Base-by-base conservation (phyloP, 1,140 invertebrate species). In the Drosophila serrata region DNA sequence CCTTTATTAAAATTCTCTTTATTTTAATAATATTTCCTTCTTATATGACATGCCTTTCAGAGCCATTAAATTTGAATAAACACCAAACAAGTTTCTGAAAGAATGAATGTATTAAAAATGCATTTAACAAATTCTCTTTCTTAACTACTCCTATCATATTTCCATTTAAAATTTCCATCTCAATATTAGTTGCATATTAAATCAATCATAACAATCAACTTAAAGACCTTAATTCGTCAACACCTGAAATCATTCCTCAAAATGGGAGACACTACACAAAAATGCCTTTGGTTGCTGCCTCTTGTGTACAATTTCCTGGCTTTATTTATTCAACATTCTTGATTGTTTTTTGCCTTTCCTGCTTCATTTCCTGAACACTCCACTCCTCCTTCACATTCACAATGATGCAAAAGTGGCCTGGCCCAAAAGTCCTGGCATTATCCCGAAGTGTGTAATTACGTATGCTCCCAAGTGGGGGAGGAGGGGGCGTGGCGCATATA, bases 381-480 rank as follows among this genome's bases (percentile, higher is more conserved):
- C 6, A 12, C 49, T 53, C 17, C 29, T 51, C 17, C 48, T 48
- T 13, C 37, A 33, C 56, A 72, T 46, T 33, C 56, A 72, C 72
- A 65, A 65, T 60, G 65, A 45, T 58, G 59, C 31, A 81, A 77
- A 85, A 85, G 81, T 85, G 78, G 67, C 82, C 82, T 73, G 49
- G 56, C 48, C 53, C 70, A 82, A 75, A 75, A 57, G 40, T 27
- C 27, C 63, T 56, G 63, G 75, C 63, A 82, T 75, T 75, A 82
- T 60, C 63, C 81, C 51, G 24, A 64, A 81, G 81, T 62, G 72
- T 77, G 73, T 86, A 79, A 88, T 82, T 87, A 88, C 63, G 81
- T 82, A 88, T 88, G 84, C 67, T 64, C 56, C 42, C 48, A 33
- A 15, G 31, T 17, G 42, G 27, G 37, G 2, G 6, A 69, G 45